Conservation (phyloP, 2,113 vertebrate species). For the Australoheros scitulus region DNA sequence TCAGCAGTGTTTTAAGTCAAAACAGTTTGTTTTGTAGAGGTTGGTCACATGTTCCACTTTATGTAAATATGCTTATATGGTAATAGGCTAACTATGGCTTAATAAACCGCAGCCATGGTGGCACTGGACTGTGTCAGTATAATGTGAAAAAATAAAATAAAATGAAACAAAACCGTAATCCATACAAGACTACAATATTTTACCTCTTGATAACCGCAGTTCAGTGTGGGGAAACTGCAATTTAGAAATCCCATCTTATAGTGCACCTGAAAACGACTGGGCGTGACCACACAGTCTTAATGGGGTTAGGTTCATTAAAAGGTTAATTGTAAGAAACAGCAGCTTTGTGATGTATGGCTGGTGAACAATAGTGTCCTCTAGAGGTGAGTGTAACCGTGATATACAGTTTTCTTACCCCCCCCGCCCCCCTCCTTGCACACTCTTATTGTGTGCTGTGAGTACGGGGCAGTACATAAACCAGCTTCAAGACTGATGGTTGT, state of each 20-base stretch:
- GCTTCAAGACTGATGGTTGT: conserved; percentile 32
- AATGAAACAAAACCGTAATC: background rate
- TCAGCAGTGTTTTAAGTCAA: background rate
- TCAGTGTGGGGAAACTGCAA: conserved; percentile 2
- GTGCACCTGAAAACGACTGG: conserved; percentile 46
- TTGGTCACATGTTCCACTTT: background rate
- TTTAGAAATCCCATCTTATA: conserved; percentile 28
- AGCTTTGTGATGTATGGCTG: conserved; percentile 68
- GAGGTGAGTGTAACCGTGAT: conserved; percentile 71
- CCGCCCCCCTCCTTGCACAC: background rate
- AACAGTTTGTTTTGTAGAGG: background rate
- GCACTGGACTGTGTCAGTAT: background rate
- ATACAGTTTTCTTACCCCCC: background rate
- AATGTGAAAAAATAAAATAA: background rate
- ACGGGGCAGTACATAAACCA: conserved; percentile 1
- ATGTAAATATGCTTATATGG: background rate
- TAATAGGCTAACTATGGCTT: background rate
- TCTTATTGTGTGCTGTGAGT: conserved; percentile 34
- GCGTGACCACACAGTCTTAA: conserved; percentile 46
- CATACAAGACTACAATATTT: background rate
- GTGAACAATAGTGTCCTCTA: conserved; percentile 84
- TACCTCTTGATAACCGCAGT: background rate
- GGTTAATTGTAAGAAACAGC: conserved; percentile 64
- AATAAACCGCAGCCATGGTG: background rate
- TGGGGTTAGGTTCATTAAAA: conserved; percentile 65